A percentile compares a stretch with the other conserved stretches of the same genome.
These are phyloP conservation scores for Pachyramphus minor DNA, from an alignment of 2,113 vertebrate species.

Conservation along the genomic window DNA sequence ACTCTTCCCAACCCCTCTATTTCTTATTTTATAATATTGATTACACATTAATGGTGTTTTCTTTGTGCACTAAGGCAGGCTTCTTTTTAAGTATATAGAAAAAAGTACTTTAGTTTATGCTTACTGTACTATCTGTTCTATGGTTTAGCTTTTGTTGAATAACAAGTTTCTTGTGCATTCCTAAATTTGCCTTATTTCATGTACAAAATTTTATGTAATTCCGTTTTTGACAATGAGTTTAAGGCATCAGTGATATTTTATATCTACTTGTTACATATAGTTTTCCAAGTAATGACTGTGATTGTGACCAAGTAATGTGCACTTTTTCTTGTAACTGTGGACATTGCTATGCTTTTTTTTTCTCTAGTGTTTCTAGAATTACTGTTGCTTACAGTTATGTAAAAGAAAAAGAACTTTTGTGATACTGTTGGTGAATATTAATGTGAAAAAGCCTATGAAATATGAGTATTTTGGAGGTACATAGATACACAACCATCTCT, in stretches of 20 bases:
- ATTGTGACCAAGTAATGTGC: conserved; percentile 88
- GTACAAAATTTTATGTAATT: conserved; percentile 80
- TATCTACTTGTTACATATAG: conserved; percentile 85
- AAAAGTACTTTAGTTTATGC: conserved; percentile 76
- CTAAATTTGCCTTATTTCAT: conserved; percentile 88
- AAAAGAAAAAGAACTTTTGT: conserved; percentile 82
- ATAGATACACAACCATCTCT: conserved; percentile 79
- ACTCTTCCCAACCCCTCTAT: conserved; percentile 32
- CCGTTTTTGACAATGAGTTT: conserved; percentile 80
- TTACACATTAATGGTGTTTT: conserved; percentile 77
- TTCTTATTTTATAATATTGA: conserved; percentile 79
- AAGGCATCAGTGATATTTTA: conserved; percentile 83
- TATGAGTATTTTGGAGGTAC: conserved; percentile 85
- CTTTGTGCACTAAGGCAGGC: conserved; percentile 77
- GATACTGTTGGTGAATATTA: conserved; percentile 89
- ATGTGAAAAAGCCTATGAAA: conserved; percentile 87
- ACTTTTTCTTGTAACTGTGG: conserved; percentile 88
- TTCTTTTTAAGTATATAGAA: conserved; percentile 77
- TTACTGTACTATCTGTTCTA: conserved; percentile 76
- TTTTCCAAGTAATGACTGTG: conserved; percentile 88
- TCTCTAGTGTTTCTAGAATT: conserved; percentile 87
- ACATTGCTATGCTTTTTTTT: conserved; percentile 85
- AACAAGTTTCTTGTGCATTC: conserved; percentile 81
- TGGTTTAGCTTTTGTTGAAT: conserved; percentile 78
- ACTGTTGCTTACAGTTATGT: conserved; percentile 83